These are phyloP conservation scores for Hydra vulgaris DNA, from an alignment of 30 jellyfish, hydroid and myxozoan genomes.

Conservation along the genomic window DNA sequence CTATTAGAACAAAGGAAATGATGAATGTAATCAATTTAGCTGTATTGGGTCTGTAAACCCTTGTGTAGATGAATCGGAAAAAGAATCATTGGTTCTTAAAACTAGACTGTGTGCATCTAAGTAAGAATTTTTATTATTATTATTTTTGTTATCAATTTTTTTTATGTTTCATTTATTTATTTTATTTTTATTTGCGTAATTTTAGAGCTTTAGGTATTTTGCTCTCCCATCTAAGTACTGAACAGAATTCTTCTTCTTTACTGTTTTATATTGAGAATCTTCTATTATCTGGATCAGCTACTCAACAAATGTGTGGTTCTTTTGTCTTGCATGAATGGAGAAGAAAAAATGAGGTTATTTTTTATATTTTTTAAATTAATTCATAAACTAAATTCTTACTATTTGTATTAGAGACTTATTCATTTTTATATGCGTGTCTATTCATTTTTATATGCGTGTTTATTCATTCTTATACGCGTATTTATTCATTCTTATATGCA, in stretches of 20 bases:
- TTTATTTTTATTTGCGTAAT: background rate
- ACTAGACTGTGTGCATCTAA: background rate
- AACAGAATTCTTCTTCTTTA: background rate
- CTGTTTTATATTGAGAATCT: slow-evolving; percentile 25
- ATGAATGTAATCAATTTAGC: background rate
- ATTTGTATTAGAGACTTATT: too few species aligned
- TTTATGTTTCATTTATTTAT: background rate
- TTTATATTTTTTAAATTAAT: too few species aligned
- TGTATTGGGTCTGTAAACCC: slow-evolving; percentile 3
- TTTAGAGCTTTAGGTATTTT: slow-evolving; percentile 1
- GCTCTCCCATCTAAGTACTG: background rate
- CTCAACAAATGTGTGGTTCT: slow-evolving; percentile 53
- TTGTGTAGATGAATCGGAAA: background rate
- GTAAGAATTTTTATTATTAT: background rate
- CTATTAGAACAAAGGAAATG: too few species aligned
- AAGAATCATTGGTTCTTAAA: background rate
- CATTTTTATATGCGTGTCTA: too few species aligned
- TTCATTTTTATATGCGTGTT: too few species aligned
- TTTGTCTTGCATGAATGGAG: slow-evolving; percentile 70
- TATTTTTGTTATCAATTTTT: background rate
- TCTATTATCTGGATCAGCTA: slow-evolving; percentile 73
- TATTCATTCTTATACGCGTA: too few species aligned
- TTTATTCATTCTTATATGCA: too few species aligned
- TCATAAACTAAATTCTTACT: too few species aligned
- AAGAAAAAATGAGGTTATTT: slow-evolving; percentile 37